These are phyloP conservation scores for Drosophila setifemur DNA, from an alignment of 1,140 invertebrate species.

Conservation along the genomic window DNA sequence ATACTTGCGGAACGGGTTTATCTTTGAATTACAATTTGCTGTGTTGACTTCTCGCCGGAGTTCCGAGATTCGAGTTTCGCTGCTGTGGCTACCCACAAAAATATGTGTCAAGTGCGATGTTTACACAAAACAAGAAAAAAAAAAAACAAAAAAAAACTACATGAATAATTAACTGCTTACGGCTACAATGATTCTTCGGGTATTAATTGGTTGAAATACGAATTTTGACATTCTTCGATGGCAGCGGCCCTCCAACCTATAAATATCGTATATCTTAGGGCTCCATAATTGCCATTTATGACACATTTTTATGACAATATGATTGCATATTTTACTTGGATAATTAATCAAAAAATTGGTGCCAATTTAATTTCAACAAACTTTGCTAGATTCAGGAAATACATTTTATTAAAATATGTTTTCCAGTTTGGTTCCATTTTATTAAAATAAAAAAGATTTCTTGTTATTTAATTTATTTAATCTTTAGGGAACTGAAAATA, in stretches of 20 bases:
- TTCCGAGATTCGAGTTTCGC: constrained; percentile 22
- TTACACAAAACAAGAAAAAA: constrained; percentile 16
- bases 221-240: neutral
- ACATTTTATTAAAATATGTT: too few relatives aligned
- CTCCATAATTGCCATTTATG: neutral
- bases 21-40: constrained; percentile 31
- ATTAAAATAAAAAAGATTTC: too few relatives aligned
- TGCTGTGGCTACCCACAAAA: constrained; percentile 10
- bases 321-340: neutral
- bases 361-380: too few relatives aligned
- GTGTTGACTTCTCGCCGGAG: constrained; percentile 29
- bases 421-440: too few relatives aligned
- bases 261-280: neutral
- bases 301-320: neutral
- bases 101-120: constrained; percentile 70
- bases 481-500: too few relatives aligned
- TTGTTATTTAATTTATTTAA: too few relatives aligned
- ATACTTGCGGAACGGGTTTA: constrained; percentile 53
- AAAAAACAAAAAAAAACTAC: constrained; percentile 18
- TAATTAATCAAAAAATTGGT: neutral
- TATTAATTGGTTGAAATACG: constrained; percentile 18
- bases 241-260: neutral
- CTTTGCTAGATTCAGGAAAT: neutral
- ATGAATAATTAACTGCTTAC: constrained; percentile 12
- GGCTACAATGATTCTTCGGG: constrained; percentile 20